Evolutionary conservation across 2,113 vertebrate species (phyloP).

Genomic region (Burhinus oedicnemus): DNA sequence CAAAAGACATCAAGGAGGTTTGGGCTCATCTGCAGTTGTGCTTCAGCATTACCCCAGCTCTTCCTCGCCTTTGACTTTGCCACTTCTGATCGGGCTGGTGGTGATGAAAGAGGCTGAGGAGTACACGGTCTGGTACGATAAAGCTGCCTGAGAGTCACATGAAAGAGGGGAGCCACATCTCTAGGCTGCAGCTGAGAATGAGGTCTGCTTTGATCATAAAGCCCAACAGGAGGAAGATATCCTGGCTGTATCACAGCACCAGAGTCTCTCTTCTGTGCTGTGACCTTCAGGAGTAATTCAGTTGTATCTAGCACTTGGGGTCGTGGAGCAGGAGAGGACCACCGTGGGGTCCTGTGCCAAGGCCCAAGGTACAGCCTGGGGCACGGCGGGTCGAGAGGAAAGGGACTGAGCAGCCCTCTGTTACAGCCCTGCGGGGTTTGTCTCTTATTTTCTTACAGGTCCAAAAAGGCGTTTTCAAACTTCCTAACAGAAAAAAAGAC

Average conservation of each 20-base stretch:
- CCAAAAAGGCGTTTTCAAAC: background rate
- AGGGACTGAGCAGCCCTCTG: background rate
- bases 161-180: background rate
- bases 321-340: background rate
- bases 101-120: background rate
- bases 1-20: background rate
- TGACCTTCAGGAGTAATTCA: background rate
- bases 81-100: background rate
- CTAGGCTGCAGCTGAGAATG: background rate
- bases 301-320: no score
- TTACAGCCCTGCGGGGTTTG: background rate
- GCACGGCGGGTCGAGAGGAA: rapidly evolving
- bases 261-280: background rate
- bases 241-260: background rate
- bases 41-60: background rate
- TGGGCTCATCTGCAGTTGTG: background rate
- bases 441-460: background rate
- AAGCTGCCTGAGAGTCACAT: background rate
- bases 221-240: background rate
- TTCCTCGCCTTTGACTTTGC: background rate
- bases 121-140: background rate
- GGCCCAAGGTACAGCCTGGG: rapidly evolving
- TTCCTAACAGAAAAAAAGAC: background rate
- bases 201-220: background rate
- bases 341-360: background rate